These are phyloP conservation scores for Daphoenositta chrysoptera DNA, from an alignment of 2,113 vertebrate genomes.

Conservation along the genomic window DNA sequence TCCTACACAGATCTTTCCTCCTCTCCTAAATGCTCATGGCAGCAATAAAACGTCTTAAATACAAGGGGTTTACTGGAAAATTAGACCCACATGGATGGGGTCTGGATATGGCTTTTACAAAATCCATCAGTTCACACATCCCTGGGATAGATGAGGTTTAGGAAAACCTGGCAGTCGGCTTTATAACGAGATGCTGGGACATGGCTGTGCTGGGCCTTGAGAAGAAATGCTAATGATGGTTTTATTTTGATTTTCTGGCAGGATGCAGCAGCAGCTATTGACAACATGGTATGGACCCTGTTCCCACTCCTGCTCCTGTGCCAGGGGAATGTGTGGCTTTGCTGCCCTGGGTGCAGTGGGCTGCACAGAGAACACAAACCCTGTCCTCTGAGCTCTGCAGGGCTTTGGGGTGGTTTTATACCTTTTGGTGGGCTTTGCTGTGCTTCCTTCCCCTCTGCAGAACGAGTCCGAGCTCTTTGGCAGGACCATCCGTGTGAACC, in stretches of 20 bases:
- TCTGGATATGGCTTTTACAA: not conserved
- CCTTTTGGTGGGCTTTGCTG: not conserved
- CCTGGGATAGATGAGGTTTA: not conserved
- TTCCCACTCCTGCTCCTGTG: not conserved
- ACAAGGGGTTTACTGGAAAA: not conserved
- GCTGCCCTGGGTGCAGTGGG: not conserved
- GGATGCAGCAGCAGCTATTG: slow-evolving; percentile 95
- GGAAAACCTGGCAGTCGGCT: accelerated
- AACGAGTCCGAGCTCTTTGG: slow-evolving; percentile 97
- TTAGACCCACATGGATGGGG: accelerated
- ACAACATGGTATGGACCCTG: slow-evolving; percentile 86
- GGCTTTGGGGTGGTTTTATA: not conserved
- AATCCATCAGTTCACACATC: not conserved
- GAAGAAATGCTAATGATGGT: not conserved
- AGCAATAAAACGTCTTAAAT: accelerated
- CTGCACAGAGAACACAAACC: accelerated
- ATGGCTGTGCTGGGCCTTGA: accelerated
- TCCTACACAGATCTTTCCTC: accelerated
- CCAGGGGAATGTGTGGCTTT: not conserved
- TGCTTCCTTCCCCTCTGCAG: slow-evolving; percentile 62
- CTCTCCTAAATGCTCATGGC: not conserved
- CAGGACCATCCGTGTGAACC: slow-evolving; percentile 92
- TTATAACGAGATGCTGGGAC: accelerated
- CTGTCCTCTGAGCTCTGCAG: not conserved
- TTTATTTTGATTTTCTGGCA: slow-evolving; percentile 37